A percentile compares a stretch with the other conserved stretches of the same genome.
Conservation (phyloP, 2,888 invertebrate genomes). For the Achlya flavicornis region DNA sequence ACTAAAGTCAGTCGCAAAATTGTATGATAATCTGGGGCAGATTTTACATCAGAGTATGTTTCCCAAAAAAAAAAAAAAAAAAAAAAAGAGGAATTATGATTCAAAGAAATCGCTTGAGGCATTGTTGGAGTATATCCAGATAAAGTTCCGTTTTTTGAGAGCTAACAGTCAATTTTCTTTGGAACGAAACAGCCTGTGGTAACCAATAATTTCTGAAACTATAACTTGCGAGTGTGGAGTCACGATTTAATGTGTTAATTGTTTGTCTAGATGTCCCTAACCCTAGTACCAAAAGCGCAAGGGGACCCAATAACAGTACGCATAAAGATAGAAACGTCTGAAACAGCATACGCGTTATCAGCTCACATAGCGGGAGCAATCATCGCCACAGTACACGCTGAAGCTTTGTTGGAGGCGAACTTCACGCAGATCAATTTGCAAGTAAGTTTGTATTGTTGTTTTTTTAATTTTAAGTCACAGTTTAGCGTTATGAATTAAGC, state of each 20-base stretch:
- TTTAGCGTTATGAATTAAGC: too few relatives aligned
- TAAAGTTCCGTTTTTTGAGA: not conserved
- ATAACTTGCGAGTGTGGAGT: too few relatives aligned
- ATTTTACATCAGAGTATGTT: too few relatives aligned
- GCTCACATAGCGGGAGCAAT: slow-evolving; percentile 62
- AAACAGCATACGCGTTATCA: slow-evolving; percentile 51
- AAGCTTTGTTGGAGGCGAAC: slow-evolving; percentile 52
- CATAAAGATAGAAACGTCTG: slow-evolving; percentile 51
- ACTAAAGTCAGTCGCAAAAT: too few relatives aligned
- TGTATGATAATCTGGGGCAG: too few relatives aligned
- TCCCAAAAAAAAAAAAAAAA: too few relatives aligned
- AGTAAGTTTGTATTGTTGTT: slow-evolving; percentile 41
- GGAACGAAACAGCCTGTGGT: too few relatives aligned
- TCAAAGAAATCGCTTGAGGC: too few relatives aligned
- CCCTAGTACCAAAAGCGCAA: slow-evolving; percentile 65
- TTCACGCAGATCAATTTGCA: slow-evolving; percentile 73
- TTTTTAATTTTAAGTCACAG: not conserved
- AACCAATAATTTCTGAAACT: too few relatives aligned
- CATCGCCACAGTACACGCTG: slow-evolving; percentile 60
- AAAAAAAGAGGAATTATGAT: too few relatives aligned
- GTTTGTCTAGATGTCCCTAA: slow-evolving; percentile 56
- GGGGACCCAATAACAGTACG: slow-evolving; percentile 60
- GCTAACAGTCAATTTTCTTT: not conserved
- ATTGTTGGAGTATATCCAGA: not conserved
- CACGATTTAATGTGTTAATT: not conserved